A percentile compares a stretch with the other conserved stretches of the same genome.
These are phyloP conservation scores for Hylaeus volcanicus DNA, from an alignment of 1,140 invertebrate genomes.

Conservation along the genomic window DNA sequence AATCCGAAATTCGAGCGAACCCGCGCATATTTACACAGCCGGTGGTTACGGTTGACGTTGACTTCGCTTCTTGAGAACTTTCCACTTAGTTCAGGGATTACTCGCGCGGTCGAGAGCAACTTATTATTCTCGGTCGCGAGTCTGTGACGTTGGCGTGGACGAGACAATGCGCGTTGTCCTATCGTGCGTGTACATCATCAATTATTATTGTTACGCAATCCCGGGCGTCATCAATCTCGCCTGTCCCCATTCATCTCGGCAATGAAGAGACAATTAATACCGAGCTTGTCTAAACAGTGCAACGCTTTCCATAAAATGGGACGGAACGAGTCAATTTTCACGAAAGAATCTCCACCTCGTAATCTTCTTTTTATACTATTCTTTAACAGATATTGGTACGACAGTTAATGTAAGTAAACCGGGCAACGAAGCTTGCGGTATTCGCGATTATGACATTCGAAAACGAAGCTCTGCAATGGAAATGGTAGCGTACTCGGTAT, in stretches of 20 bases:
- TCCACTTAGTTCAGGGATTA: slow-evolving; percentile 11
- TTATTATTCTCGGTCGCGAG: slow-evolving; percentile 4
- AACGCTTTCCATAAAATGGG: too few species aligned
- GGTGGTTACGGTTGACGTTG: not conserved
- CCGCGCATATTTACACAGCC: not conserved
- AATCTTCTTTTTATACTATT: too few species aligned
- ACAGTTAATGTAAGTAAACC: too few species aligned
- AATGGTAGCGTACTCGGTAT: too few species aligned
- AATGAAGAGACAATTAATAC: slow-evolving; percentile 9
- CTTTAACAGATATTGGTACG: too few species aligned
- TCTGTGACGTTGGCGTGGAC: not conserved
- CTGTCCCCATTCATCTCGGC: not conserved
- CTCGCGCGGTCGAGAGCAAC: not conserved
- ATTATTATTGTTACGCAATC: not conserved
- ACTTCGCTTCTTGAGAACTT: not conserved
- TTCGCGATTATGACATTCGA: too few species aligned
- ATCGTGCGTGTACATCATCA: slow-evolving; percentile 3
- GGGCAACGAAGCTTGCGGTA: too few species aligned
- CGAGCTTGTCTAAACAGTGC: too few species aligned
- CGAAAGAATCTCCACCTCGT: too few species aligned
- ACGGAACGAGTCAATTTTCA: too few species aligned
- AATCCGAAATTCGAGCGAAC: slow-evolving; percentile 5
- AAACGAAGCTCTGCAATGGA: too few species aligned
- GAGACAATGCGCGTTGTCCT: not conserved
- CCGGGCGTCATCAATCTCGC: not conserved